These are phyloP conservation scores for Marisa cornuarietis DNA, from an alignment of 1,140 invertebrate species.

Conservation along the genomic window DNA sequence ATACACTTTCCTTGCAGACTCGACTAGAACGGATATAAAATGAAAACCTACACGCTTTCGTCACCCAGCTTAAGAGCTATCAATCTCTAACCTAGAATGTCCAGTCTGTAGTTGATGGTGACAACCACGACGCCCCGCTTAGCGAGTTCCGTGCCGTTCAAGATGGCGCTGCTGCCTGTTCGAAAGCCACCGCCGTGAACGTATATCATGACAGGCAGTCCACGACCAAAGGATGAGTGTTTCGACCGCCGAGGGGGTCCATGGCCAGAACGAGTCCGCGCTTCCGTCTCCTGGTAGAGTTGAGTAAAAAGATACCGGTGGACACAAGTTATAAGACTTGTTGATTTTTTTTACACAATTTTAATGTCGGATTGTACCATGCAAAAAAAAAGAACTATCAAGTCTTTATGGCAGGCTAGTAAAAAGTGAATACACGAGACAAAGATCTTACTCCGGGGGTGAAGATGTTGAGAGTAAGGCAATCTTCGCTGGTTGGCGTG, in stretches of 20 bases:
- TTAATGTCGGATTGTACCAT: too few species aligned
- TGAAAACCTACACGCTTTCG: too few species aligned
- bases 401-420: too few species aligned
- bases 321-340: too few species aligned
- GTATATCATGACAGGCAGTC: slow-evolving; percentile 89
- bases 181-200: slow-evolving; percentile 95
- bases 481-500: slow-evolving; percentile 21
- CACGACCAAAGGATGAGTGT: neutral
- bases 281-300: too few species aligned
- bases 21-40: too few species aligned
- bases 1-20: too few species aligned
- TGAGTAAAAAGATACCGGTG: too few species aligned
- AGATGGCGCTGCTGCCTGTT: slow-evolving; percentile 81
- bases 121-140: slow-evolving; percentile 82
- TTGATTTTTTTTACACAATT: too few species aligned
- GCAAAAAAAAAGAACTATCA: too few species aligned
- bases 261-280: slow-evolving; percentile 40
- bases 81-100: slow-evolving; percentile 67
- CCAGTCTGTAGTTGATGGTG: slow-evolving; percentile 91
- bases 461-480: slow-evolving; percentile 21
- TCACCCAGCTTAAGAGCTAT: too few species aligned
- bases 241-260: too few species aligned
- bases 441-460: neutral
- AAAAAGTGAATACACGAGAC: neutral
- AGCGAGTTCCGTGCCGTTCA: slow-evolving; percentile 80